Evolutionary conservation across 2,888 invertebrate species (phyloP).

Genomic region (Bellardia bayeri): DNA sequence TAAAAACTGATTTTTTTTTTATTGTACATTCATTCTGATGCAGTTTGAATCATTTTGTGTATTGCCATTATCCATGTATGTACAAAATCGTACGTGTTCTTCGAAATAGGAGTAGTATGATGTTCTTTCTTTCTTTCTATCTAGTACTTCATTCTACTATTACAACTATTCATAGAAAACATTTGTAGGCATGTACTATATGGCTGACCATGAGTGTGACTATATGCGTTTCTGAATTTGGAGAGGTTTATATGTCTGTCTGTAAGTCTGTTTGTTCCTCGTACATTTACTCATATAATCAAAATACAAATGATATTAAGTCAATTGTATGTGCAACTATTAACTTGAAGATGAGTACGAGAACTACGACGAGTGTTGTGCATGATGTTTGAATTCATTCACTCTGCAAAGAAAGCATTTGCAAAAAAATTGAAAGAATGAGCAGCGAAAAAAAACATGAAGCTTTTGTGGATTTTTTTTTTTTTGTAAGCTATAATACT

Average conservation of each 20-base stretch:
- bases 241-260: neutral
- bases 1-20: neutral
- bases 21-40: neutral
- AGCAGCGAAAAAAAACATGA: neutral
- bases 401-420: neutral
- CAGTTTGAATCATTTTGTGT: slow-evolving; percentile 23
- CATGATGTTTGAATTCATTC: slow-evolving; percentile 17
- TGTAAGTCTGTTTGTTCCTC: neutral
- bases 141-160: neutral
- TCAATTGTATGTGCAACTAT: slow-evolving; percentile 54
- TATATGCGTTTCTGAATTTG: neutral
- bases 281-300: slow-evolving; percentile 4
- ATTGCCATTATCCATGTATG: slow-evolving; percentile 2
- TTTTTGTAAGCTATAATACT: slow-evolving; percentile 18
- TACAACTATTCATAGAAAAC: slow-evolving; percentile 4
- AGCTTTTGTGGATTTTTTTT: slow-evolving; percentile 2
- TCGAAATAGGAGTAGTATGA: slow-evolving; percentile 1
- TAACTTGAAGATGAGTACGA: slow-evolving; percentile 41
- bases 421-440: neutral
- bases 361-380: slow-evolving; percentile 11
- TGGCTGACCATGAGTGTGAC: neutral
- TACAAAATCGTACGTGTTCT: slow-evolving; percentile 30
- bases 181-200: neutral
- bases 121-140: neutral
- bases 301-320: slow-evolving; percentile 58